A percentile compares a stretch with the other conserved stretches of the same genome.
phyloP scores from a whole-genome alignment of 1,140 invertebrate genomes.

The Drusus annulatus region DNA sequence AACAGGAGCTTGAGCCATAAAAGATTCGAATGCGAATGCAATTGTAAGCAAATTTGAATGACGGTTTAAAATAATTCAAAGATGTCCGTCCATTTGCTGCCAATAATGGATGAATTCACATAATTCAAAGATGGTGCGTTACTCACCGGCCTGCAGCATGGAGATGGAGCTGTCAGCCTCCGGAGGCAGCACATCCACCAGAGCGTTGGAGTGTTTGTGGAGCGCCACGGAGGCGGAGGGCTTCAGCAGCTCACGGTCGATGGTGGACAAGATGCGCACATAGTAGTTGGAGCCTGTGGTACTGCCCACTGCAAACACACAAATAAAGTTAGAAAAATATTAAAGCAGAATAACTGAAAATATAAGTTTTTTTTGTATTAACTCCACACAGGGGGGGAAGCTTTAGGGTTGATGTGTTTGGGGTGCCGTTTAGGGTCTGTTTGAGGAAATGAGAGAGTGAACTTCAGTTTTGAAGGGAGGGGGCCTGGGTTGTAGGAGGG shows the following conservation, averaged over 20 bases:
- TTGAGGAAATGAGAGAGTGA: not conserved
- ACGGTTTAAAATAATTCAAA: too few species aligned
- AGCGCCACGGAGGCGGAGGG: slow-evolving; percentile 96
- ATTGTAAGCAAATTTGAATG: too few species aligned
- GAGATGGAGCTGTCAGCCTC: slow-evolving; percentile 99
- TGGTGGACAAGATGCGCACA: slow-evolving; percentile 95
- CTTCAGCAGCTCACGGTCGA: slow-evolving; percentile 96
- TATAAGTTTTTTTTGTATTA: not conserved
- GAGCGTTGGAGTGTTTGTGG: slow-evolving; percentile 98
- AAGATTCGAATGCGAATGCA: too few species aligned
- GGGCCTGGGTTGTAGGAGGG: too few species aligned
- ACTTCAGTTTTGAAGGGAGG: too few species aligned
- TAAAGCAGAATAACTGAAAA: not conserved
- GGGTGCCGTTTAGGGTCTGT: not conserved
- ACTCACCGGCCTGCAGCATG: slow-evolving; percentile 91
- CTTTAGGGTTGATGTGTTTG: too few species aligned
- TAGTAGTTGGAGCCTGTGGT: slow-evolving; percentile 96
- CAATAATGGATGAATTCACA: too few species aligned
- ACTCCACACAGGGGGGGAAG: too few species aligned
- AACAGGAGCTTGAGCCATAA: too few species aligned
- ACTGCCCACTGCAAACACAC: slow-evolving; percentile 72
- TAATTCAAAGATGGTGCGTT: not conserved
- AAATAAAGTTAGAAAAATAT: too few species aligned
- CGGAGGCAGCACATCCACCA: slow-evolving; percentile 97
- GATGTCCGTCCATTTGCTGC: too few species aligned